Evolutionary conservation across 2,113 vertebrate genomes (phyloP).

Genomic region (Dromas ardeola): DNA sequence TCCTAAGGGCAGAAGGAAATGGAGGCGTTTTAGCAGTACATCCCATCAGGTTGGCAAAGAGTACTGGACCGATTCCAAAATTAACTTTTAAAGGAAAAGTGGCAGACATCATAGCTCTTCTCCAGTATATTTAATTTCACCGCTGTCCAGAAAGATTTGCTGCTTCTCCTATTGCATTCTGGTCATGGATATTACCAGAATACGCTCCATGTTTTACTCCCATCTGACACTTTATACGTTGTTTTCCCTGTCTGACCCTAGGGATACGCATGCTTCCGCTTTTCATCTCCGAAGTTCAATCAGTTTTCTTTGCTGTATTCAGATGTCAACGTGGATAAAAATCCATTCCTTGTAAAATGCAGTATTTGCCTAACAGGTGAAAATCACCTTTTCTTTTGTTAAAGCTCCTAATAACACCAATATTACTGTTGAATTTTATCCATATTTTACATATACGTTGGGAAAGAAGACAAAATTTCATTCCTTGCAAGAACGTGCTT

Average conservation of each 20-base stretch:
- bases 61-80: neutral
- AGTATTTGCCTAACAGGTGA: neutral
- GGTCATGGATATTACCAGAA: neutral
- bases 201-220: neutral
- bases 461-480: neutral
- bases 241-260: neutral
- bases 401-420: neutral
- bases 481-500: neutral
- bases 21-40: neutral
- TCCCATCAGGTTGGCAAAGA: neutral
- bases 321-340: neutral
- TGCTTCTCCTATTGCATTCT: neutral
- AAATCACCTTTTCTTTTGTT: slow-evolving; percentile 5
- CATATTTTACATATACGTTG: neutral
- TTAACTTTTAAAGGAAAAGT: neutral
- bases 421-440: neutral
- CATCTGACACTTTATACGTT: neutral
- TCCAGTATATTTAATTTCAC: neutral
- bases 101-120: neutral
- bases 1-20: neutral
- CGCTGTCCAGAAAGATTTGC: neutral
- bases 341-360: neutral
- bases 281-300: neutral
- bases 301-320: neutral
- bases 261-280: neutral